Evolutionary conservation across 2,797 vertebrate genomes (phyloP).

Genomic region (Cossypha niveicapilla): DNA sequence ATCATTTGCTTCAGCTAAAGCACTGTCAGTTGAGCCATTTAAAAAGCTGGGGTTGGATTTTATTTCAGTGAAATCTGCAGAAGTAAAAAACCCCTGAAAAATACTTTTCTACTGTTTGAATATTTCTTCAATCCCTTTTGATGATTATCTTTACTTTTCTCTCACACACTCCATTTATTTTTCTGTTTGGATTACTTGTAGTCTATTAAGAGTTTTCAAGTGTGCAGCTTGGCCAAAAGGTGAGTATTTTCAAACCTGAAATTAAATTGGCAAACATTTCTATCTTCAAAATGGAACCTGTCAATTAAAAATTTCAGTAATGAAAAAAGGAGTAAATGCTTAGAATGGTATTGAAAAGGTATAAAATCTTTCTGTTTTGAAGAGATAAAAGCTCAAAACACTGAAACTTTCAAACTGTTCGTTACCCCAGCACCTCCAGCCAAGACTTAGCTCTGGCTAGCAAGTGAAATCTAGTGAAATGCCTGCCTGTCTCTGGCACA

Average conservation of each 20-base stretch:
- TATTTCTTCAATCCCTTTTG: neutral
- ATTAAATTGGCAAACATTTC: neutral
- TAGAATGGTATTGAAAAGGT: neutral
- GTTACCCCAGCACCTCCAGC: neutral
- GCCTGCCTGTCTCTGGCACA: neutral
- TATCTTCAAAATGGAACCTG: neutral
- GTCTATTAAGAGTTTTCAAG: neutral
- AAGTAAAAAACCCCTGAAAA: neutral
- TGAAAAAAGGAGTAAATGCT: neutral
- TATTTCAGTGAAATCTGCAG: neutral
- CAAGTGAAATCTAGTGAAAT: neutral
- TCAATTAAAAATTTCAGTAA: neutral
- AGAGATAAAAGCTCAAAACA: neutral
- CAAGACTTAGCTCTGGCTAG: neutral
- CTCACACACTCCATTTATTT: neutral
- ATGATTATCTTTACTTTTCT: neutral
- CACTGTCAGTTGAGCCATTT: neutral
- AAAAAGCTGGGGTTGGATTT: neutral
- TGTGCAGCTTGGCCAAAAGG: neutral
- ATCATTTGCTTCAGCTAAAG: neutral
- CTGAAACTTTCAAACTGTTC: neutral
- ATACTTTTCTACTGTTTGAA: neutral
- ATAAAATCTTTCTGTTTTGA: neutral
- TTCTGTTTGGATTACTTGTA: neutral
- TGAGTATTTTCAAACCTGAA: neutral